Base-by-base conservation (phyloP, 2,113 vertebrate genomes). In the Eurystomus gularis region DNA sequence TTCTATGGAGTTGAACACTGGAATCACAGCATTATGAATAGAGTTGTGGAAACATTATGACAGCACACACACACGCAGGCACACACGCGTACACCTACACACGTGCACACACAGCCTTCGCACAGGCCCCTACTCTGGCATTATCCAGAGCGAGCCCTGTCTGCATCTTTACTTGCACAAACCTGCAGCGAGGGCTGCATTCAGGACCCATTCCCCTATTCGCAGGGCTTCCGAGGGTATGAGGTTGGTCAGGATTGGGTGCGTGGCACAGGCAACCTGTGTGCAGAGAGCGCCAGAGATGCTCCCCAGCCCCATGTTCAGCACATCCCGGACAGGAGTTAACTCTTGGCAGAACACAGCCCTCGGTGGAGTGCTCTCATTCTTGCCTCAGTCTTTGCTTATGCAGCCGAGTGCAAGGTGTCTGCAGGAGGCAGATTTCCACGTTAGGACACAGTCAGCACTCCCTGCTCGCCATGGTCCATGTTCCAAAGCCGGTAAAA, bases 401-500 rank as follows among this genome's bases (percentile, higher is more conserved):
- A 49, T 0, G 1, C 1, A 16, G 75, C 26, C 0, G 21, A 93
- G 78, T 8, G 17, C 31, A 2, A 19, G 55, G 76, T 25, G 52
- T 37, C 52, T 66, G 91, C 62, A 84, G 3, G 65, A 91, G 39
- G 39, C 88, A 49, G 54, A 33, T 9, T 44, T 33, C 19, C 6
- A 28, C 0, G 1, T 96, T 97, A 98, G 3, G 97, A 97, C 3
- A 97, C 97, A 1, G 97, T 94, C 81, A 98, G 79, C 19, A 80
- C 93, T 10, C 97, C 98, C 93, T 98, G 98, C 29, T 99, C 99
- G 2, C 98, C 97, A 11, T 99, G 99, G 96, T 99, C 99, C 33
- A 98, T 97, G 14, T 98, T 99, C 99, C 99, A 99, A 78, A 99
- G 97, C 28, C 97, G 98, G 97, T 99, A 99, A 92, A 99, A 99